phyloP scores from a whole-genome alignment of 2,113 vertebrate genomes.

The Petaurus breviceps region DNA sequence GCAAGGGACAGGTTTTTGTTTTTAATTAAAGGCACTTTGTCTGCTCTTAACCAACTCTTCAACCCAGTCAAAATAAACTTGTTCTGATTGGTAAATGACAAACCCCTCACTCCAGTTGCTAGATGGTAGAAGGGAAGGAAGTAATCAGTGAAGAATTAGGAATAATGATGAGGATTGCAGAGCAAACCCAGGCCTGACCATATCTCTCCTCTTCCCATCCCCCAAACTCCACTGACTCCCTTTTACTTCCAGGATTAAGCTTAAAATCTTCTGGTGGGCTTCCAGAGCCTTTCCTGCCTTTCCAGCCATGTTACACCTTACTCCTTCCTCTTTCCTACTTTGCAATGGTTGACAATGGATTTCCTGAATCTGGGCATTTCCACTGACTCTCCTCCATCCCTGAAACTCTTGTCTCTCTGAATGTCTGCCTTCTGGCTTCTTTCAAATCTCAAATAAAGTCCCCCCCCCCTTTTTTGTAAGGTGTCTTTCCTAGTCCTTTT shows the following conservation, averaged over 20 bases:
- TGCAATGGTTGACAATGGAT: neutral
- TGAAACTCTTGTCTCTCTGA: neutral
- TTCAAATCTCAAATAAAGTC: no score
- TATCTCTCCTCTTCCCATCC: neutral
- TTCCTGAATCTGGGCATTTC: neutral
- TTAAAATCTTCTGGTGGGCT: neutral
- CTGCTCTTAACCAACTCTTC: neutral
- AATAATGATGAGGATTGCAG: neutral
- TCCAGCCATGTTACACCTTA: neutral
- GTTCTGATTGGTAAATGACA: neutral
- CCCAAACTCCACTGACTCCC: neutral
- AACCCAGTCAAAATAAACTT: neutral
- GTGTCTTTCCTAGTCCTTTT: no score
- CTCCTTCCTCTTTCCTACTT: neutral
- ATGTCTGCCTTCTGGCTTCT: no score
- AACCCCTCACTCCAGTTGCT: neutral
- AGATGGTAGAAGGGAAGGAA: no score
- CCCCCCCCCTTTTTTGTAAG: no score
- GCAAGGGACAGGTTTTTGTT: neutral
- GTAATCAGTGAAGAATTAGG: neutral
- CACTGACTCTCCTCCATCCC: neutral
- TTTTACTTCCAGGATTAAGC: neutral
- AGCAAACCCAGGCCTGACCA: no score
- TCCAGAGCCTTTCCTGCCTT: neutral
- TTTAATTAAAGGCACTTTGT: neutral